Percentiles rank a stretch among this genome's conserved stretches.
phyloP scores from a whole-genome alignment of 2,888 invertebrate genomes.

The Melipona bicolor region DNA sequence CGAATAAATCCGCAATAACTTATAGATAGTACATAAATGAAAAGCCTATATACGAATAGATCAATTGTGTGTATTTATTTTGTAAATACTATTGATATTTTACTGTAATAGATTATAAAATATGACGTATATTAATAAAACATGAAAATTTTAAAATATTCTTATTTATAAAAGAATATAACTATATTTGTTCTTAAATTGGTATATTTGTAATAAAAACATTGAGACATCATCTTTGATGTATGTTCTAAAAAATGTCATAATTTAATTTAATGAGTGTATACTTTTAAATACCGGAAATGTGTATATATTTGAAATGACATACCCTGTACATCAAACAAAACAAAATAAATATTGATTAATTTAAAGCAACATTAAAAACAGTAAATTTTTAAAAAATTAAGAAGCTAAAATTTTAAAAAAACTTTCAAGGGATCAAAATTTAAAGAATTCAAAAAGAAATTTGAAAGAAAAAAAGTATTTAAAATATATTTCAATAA shows the following conservation, averaged over 20 bases:
- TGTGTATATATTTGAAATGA: not conserved
- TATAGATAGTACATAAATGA: slow-evolving; percentile 30
- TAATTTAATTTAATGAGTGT: not conserved
- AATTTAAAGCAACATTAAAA: not conserved
- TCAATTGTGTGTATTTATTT: slow-evolving; percentile 12
- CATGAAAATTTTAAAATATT: not conserved
- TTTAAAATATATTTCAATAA: not conserved
- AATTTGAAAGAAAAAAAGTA: not conserved
- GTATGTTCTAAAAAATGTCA: not conserved
- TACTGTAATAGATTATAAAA: not conserved
- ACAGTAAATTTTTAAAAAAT: not conserved
- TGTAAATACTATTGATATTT: not conserved
- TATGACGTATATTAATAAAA: not conserved
- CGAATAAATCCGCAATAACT: slow-evolving; percentile 40
- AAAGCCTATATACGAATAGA: not conserved
- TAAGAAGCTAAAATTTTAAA: not conserved
- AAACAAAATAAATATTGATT: not conserved
- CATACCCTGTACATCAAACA: not conserved
- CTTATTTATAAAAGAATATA: not conserved
- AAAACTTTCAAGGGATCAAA: not conserved
- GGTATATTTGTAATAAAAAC: not conserved
- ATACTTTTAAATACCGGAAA: not conserved
- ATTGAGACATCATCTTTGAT: not conserved
- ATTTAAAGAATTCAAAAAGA: not conserved
- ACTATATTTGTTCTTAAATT: not conserved